Conservation (phyloP, 2,797 vertebrate genomes). For the Hipposideros larvatus region DNA sequence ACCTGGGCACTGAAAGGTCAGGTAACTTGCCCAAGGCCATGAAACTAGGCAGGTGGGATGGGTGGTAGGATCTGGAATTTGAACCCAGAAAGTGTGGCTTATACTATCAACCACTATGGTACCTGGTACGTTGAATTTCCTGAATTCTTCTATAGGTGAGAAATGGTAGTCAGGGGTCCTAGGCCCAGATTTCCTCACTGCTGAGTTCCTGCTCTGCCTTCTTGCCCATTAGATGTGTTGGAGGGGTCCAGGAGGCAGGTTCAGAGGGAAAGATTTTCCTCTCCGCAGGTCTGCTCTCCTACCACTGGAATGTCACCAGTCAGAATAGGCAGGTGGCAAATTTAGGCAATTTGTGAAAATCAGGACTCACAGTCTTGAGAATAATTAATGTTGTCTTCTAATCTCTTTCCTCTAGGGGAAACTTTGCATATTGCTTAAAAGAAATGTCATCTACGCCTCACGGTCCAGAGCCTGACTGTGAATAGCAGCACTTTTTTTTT, state of each 20-base stretch:
- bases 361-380: slow-evolving; percentile 77
- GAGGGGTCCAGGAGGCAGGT: background rate
- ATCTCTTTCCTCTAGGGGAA: slow-evolving; percentile 82
- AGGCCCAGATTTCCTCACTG: background rate
- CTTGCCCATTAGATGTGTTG: background rate
- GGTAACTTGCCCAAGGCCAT: background rate
- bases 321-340: slow-evolving; percentile 83
- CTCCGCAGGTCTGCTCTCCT: slow-evolving; percentile 61
- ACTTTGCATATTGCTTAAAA: slow-evolving; percentile 82
- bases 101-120: background rate
- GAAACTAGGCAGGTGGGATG: background rate
- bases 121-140: background rate
- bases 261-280: slow-evolving; percentile 61
- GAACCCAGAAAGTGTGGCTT: background rate
- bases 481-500: slow-evolving; percentile 67
- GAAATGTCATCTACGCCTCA: slow-evolving; percentile 81
- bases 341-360: slow-evolving; percentile 83
- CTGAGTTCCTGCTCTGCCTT: slow-evolving; percentile 1
- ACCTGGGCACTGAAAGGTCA: background rate
- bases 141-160: background rate
- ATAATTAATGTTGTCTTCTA: slow-evolving; percentile 84
- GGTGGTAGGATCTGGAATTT: background rate
- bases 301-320: slow-evolving; percentile 68
- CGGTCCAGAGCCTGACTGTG: slow-evolving; percentile 74
- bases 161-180: background rate